These are phyloP conservation scores for Caenorhabditis macrosperma DNA, from an alignment of 2,888 invertebrate species.

Conservation along the genomic window DNA sequence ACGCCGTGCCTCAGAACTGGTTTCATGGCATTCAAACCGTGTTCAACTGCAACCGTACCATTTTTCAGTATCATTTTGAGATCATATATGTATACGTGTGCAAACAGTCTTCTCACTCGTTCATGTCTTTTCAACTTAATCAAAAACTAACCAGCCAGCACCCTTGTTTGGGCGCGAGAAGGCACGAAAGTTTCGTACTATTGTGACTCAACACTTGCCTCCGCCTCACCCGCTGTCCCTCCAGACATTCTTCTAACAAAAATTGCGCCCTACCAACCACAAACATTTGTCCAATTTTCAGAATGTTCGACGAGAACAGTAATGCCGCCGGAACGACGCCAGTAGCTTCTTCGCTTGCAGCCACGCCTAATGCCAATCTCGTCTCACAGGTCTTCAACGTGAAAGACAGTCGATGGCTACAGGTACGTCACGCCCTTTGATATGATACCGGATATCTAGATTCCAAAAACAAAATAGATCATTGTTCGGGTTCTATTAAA, in stretches of 20 bases:
- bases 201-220: slow-evolving; percentile 34
- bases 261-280: neutral
- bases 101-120: neutral
- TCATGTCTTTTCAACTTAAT: slow-evolving; percentile 1
- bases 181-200: slow-evolving; percentile 22
- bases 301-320: slow-evolving; percentile 78
- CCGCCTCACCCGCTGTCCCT: slow-evolving; percentile 1
- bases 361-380: slow-evolving; percentile 66
- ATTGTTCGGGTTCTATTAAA: slow-evolving; percentile 12
- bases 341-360: slow-evolving; percentile 67
- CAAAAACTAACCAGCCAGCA: neutral
- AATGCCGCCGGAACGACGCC: slow-evolving; percentile 70
- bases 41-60: neutral
- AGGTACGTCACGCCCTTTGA: slow-evolving; percentile 81
- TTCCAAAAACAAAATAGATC: neutral
- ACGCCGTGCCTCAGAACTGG: slow-evolving; percentile 26
- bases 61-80: slow-evolving; percentile 21
- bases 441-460: neutral
- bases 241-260: neutral
- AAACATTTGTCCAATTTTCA: slow-evolving; percentile 28
- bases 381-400: slow-evolving; percentile 91
- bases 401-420: slow-evolving; percentile 99
- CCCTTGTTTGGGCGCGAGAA: neutral
- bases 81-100: slow-evolving; percentile 8
- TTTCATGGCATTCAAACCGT: slow-evolving; percentile 18